These are phyloP conservation scores for Hipparchia semele DNA, from an alignment of 2,888 invertebrate genomes.

Conservation along the genomic window DNA sequence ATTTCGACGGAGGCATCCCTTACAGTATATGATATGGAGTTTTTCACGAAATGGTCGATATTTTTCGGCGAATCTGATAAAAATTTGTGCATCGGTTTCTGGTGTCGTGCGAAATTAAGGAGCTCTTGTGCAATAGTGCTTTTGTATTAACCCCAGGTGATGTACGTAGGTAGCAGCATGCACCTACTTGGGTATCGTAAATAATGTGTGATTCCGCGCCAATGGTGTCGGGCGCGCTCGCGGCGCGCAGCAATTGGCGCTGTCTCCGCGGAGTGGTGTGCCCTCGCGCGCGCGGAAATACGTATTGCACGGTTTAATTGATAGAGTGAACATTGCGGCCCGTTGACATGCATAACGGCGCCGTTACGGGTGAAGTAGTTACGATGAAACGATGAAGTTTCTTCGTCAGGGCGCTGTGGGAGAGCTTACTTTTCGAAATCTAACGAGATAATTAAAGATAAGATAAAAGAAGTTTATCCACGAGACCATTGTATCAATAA, in stretches of 20 bases:
- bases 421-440: too few species aligned
- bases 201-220: background rate
- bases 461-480: too few species aligned
- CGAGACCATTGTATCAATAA: too few species aligned
- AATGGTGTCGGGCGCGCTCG: background rate
- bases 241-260: background rate
- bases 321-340: background rate
- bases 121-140: background rate
- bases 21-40: background rate
- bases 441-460: too few species aligned
- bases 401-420: too few species aligned
- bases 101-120: background rate
- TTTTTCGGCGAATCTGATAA: background rate
- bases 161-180: background rate
- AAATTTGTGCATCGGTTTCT: background rate
- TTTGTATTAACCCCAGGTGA: background rate
- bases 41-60: background rate
- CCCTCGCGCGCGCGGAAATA: background rate
- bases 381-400: too few species aligned
- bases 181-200: background rate
- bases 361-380: too few species aligned
- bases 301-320: background rate
- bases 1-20: background rate
- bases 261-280: background rate
- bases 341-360: background rate